A percentile compares a stretch with the other conserved stretches of the same genome.
phyloP scores from a whole-genome alignment of 1,140 invertebrate genomes.

The Platorchestia sp. region DNA sequence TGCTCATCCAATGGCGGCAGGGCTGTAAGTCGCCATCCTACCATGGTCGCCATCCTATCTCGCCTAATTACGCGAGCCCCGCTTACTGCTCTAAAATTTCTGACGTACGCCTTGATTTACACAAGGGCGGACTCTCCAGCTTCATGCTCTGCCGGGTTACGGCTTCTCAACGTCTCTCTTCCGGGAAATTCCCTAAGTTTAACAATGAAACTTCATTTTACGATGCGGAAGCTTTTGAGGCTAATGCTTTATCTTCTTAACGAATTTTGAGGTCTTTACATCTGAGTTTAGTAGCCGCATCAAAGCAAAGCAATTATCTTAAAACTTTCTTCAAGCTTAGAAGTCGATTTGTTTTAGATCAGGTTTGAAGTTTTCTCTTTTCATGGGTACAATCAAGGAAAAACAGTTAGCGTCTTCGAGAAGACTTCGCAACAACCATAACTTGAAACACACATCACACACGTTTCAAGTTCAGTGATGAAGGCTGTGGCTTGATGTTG shows the following conservation, averaged over 20 bases:
- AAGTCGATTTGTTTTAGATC: not conserved
- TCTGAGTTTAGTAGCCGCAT: not conserved
- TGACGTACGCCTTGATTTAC: slow-evolving; percentile 54
- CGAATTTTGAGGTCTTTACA: not conserved
- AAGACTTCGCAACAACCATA: not conserved
- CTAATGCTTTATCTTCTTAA: not conserved
- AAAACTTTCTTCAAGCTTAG: not conserved
- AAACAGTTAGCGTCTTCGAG: not conserved
- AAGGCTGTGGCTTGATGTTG: not conserved
- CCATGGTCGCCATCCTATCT: slow-evolving; percentile 37
- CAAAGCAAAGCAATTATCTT: not conserved
- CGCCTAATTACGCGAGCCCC: slow-evolving; percentile 15
- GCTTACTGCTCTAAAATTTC: slow-evolving; percentile 42
- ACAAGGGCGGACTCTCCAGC: not conserved
- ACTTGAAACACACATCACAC: not conserved
- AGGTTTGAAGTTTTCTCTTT: not conserved
- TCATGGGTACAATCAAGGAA: not conserved
- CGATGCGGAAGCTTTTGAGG: not conserved
- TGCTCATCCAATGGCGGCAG: not conserved
- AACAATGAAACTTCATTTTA: not conserved
- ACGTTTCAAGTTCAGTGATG: not conserved
- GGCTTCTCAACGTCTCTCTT: not conserved
- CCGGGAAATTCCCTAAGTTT: not conserved
- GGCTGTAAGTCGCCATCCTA: slow-evolving; percentile 26
- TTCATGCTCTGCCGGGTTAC: not conserved